Evolutionary conservation across 2,888 invertebrate species (phyloP).

Genomic region (Cerastis rubricosa): DNA sequence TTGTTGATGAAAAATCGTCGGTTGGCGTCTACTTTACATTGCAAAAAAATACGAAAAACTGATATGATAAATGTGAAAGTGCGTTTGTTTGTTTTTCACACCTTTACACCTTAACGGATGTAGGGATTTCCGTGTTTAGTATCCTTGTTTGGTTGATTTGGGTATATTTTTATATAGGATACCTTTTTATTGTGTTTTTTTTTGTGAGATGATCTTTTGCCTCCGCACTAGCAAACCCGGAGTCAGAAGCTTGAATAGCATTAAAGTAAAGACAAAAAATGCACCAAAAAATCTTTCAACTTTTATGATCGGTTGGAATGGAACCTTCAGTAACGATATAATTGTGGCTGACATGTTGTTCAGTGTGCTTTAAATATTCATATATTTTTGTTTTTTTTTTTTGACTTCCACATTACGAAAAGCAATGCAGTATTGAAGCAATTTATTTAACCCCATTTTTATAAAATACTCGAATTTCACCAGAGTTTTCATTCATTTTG

Average conservation of each 20-base stretch:
- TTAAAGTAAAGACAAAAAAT: not conserved
- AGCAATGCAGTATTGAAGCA: not conserved
- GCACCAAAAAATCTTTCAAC: not conserved
- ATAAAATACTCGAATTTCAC: not conserved
- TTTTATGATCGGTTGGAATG: not conserved
- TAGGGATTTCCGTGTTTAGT: not conserved
- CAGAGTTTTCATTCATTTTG: conserved; percentile 3
- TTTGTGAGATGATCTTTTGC: not conserved
- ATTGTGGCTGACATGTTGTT: not conserved
- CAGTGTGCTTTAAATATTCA: not conserved
- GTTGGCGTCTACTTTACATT: not conserved
- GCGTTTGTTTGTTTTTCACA: not conserved
- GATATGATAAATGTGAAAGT: not conserved
- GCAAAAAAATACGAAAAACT: too few relatives aligned
- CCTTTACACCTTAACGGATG: not conserved
- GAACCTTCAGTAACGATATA: not conserved
- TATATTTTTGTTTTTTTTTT: too few relatives aligned
- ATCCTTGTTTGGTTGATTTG: not conserved
- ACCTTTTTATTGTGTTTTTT: not conserved
- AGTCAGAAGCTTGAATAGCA: not conserved
- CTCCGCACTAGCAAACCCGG: not conserved
- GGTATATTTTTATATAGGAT: not conserved
- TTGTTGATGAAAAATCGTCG: too few relatives aligned
- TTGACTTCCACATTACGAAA: not conserved
- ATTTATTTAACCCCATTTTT: not conserved